These are phyloP conservation scores for Crepidodera aurea DNA, from an alignment of 2,888 invertebrate genomes.

Conservation along the genomic window DNA sequence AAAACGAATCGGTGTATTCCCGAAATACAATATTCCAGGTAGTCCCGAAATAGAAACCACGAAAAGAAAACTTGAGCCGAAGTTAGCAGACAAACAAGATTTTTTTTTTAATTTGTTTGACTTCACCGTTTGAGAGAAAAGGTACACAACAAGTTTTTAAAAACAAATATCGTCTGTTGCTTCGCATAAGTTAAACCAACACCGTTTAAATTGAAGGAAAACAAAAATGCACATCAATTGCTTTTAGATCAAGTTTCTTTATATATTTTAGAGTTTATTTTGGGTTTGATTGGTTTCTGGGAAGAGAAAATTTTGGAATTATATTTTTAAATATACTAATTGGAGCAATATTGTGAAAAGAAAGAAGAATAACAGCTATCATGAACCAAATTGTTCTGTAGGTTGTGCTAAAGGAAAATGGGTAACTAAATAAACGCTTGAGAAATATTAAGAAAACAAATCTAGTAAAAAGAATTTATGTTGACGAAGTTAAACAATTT, in stretches of 20 bases:
- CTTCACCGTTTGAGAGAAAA: not conserved
- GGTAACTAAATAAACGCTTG: no score
- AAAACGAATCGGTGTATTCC: not conserved
- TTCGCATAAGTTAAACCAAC: constrained; percentile 8
- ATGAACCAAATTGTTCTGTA: no score
- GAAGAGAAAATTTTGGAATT: no score
- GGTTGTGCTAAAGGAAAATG: no score
- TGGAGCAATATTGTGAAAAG: no score
- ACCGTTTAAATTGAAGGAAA: constrained; percentile 3
- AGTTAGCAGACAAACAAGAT: constrained; percentile 12
- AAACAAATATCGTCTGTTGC: constrained; percentile 14
- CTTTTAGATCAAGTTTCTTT: not conserved
- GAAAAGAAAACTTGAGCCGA: constrained; percentile 14
- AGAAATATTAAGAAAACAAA: no score
- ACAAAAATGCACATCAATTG: constrained; percentile 1
- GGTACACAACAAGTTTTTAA: constrained; percentile 6
- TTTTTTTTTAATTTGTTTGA: constrained; percentile 21
- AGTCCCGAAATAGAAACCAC: constrained; percentile 13
- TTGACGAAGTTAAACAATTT: no score
- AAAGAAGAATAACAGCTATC: no score
- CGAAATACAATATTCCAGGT: constrained; percentile 6
- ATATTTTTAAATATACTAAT: no score
- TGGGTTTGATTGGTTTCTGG: not conserved
- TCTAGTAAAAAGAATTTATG: no score
- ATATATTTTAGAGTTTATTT: not conserved